Evolutionary conservation across 2,888 invertebrate genomes (phyloP).

Genomic region (Amphipyra berbera): DNA sequence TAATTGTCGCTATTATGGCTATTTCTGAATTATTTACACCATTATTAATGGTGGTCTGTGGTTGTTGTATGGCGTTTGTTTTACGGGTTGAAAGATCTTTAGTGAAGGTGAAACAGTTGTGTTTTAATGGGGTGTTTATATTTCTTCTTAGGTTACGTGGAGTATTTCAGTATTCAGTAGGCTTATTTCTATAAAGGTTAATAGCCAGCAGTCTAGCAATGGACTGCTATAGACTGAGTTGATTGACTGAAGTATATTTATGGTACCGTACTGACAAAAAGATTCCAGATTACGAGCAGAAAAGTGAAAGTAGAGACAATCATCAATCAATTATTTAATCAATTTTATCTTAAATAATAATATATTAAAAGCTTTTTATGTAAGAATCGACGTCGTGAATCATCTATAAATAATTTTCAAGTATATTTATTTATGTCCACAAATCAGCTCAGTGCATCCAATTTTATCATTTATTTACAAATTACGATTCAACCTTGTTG

Average conservation of each 20-base stretch:
- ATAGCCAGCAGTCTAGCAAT: too few relatives aligned
- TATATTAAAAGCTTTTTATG: conserved; percentile 7
- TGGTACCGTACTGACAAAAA: too few relatives aligned
- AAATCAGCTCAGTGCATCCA: conserved; percentile 33
- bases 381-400: conserved; percentile 27
- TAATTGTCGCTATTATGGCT: conserved; percentile 72
- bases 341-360: too few relatives aligned
- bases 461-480: conserved; percentile 52
- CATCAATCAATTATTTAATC: too few relatives aligned
- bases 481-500: conserved; percentile 46
- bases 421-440: conserved; percentile 38
- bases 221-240: too few relatives aligned
- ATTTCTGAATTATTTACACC: conserved; percentile 68
- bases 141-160: too few relatives aligned
- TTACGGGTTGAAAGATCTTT: conserved; percentile 35
- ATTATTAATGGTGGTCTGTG: conserved; percentile 60
- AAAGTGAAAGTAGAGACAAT: too few relatives aligned
- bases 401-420: background rate
- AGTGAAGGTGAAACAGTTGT: conserved; percentile 3
- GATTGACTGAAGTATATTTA: too few relatives aligned
- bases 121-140: background rate
- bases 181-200: too few relatives aligned
- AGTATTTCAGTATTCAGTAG: too few relatives aligned
- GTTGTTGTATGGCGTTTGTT: conserved; percentile 51
- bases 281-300: too few relatives aligned